Base-by-base conservation (phyloP, 2,113 vertebrate species). In the Heteronetta atricapilla region DNA sequence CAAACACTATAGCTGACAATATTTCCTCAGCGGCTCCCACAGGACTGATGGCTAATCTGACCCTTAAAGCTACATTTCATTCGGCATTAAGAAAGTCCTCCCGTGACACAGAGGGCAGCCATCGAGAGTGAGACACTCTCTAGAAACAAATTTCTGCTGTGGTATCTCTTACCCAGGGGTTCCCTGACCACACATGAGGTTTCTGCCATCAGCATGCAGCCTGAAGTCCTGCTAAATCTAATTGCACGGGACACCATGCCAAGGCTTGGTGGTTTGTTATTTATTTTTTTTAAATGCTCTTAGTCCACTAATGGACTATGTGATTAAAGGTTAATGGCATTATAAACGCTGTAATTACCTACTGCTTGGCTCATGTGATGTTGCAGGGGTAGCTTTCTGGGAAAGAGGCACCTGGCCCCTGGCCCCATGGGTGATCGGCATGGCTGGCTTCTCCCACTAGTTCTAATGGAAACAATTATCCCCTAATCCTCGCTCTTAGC, bases 291-390 rank as follows among this genome's bases (percentile, higher is more conserved):
- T 59, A 2, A 86, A 93, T 46, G 50, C 73, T 90, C 70, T 77
- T 70, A 81, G 72, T 90, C 56, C 36, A 70, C 48, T 91, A 94
- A 92, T 48, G 58, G 84, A 88, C 50, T 52, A 21, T 6, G 66
- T 2, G 50, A 93, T 77, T 90, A 97, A 87, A 95, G 58, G 91
- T 84, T 96, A 91, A 93, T 26, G 58, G 69, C 26, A n/a, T 64
- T 67, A 93, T 53, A 93, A 88, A 92, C 0, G 9, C 62, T 86
- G 59, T 86, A 92, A 93, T 95, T 93, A 89, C 69, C 80, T 48
- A 76, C 85, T 66, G 38, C 22, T 84, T 67, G 75, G 56, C 84
- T 94, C 64, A 48, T 4, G 11, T 34, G 60, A 63, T 3, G 4
- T 70, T 95, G 72, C 58, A 82, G 66, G 82, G 74, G 63, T 46